Percentiles rank a stretch among this genome's conserved stretches.
phyloP scores from a whole-genome alignment of 2,113 vertebrate genomes.

The Emydura subglobosa region DNA sequence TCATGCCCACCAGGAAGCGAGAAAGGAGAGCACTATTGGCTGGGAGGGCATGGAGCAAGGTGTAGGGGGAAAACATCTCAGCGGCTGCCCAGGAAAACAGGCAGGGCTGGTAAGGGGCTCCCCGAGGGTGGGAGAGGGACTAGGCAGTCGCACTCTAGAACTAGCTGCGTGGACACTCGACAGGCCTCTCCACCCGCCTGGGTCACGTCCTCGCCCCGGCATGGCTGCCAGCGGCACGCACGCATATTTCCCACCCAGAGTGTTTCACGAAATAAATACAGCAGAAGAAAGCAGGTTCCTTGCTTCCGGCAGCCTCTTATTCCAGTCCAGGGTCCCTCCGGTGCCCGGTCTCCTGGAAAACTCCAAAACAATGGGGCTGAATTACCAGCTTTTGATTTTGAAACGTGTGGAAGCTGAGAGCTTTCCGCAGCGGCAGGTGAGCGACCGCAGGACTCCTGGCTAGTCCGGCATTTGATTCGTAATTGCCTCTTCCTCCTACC shows the following conservation, averaged over 20 bases:
- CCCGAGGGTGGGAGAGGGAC: accelerated
- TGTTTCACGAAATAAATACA: neutral
- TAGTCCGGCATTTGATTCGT: neutral
- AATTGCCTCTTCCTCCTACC: too few relatives aligned
- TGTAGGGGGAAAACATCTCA: neutral
- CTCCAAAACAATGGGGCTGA: neutral
- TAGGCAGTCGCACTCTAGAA: neutral
- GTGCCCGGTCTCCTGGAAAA: neutral
- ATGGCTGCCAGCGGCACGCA: neutral
- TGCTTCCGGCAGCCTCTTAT: neutral
- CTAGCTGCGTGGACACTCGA: too few relatives aligned
- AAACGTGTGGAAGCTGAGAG: neutral
- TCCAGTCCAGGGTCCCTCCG: neutral
- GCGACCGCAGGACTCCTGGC: neutral
- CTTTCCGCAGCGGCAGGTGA: neutral
- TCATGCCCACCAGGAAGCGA: neutral
- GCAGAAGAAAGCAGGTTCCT: neutral
- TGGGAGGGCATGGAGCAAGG: neutral
- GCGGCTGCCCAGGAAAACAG: neutral
- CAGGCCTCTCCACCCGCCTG: neutral
- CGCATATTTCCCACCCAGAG: neutral
- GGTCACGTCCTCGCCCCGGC: too few relatives aligned
- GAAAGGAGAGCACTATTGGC: neutral
- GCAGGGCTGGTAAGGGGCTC: neutral
- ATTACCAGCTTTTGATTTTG: neutral